Conservation (phyloP, 2,113 vertebrate species). For the Trematocara macrostoma region DNA sequence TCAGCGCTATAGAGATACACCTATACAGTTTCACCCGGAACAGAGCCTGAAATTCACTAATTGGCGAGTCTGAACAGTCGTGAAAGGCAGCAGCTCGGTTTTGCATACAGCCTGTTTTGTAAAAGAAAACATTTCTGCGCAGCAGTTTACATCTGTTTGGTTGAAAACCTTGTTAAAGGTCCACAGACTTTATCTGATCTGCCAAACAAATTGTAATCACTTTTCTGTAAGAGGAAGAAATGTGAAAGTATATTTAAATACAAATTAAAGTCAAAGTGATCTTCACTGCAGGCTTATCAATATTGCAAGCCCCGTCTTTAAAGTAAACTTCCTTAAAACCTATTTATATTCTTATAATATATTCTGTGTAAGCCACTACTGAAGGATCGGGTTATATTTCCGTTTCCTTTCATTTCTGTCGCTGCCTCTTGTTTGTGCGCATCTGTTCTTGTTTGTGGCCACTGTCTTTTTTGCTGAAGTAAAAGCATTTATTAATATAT, state of each 20-base stretch:
- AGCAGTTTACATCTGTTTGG: neutral
- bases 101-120: neutral
- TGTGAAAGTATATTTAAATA: neutral
- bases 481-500: neutral
- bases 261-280: neutral
- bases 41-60: neutral
- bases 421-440: neutral
- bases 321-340: neutral
- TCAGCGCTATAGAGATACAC: neutral
- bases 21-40: neutral
- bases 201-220: neutral
- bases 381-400: neutral
- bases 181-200: neutral
- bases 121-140: neutral
- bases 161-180: neutral
- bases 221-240: neutral
- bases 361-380: neutral
- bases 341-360: neutral
- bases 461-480: neutral
- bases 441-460: conserved; percentile 10
- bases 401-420: neutral
- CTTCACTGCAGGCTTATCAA: neutral
- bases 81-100: neutral
- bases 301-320: neutral
- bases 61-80: neutral